Evolutionary conservation across 2,797 vertebrate species (phyloP), one percentile per base, ranked within the genome.

Genomic region (Fringilla coelebs): DNA sequence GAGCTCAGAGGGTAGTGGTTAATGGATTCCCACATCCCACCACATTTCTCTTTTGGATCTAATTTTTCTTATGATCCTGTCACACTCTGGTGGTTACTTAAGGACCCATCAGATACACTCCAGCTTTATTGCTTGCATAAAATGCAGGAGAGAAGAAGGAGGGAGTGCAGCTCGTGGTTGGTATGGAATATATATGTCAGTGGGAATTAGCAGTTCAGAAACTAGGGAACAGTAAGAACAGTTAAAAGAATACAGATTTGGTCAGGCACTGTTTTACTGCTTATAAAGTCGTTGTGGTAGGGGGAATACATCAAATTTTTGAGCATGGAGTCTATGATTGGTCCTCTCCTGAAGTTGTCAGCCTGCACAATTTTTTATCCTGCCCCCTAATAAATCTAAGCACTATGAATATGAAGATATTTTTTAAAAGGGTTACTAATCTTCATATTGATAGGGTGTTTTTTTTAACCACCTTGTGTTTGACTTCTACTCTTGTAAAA

Each of bases 381-480:
- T n/a, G 3, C 2, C 6, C 17, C 25, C 10, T 13, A 17, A 38
- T 43, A 66, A 76, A 67, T 71, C 10, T 48, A 83, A 72, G 25
- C 25, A 54, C 45, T 87, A 11, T 49, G 61, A 74, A 61, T 31
- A 7, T 9, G 9, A 52, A 61, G 6, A 29, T 7, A 14, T 46
- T 70, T 78, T 61, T 0, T 2, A 46, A 66, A 83, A 34, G 14
- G 12, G 26, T 48, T 16, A 52, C 18, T 71, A 66, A 79, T 66
- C 38, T 49, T 8, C 5, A 16, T 45, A 25, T 49, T 51, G 36
- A n/a, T 61, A 41, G 8, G 7, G 9, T 10, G 0, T 0, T 3
- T 34, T 68, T 66, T 48, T 17, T 1, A 66, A 58, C 19, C 17
- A n/a, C 11, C 18, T 71, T 48, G 10, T 71, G 18, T 74, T 84